phyloP scores from a whole-genome alignment of 2,888 invertebrate species.

The Oxycera nigricornis region DNA sequence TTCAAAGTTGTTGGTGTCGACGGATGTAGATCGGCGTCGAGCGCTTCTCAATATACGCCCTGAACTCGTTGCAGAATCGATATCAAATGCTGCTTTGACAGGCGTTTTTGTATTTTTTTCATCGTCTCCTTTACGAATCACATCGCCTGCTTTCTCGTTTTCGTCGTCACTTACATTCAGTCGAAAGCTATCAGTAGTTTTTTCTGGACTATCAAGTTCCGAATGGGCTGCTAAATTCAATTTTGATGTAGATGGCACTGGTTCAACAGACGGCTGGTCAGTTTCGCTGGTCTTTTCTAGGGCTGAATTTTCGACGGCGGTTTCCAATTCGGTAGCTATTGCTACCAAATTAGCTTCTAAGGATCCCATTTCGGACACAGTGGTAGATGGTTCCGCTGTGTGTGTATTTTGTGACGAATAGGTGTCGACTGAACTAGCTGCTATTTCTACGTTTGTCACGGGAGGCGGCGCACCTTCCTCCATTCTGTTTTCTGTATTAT shows the following conservation, averaged over 20 bases:
- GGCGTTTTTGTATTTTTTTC: slow-evolving; percentile 24
- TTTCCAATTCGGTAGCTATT: background rate
- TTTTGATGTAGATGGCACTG: background rate
- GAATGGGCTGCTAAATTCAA: no score
- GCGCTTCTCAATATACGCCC: slow-evolving; percentile 19
- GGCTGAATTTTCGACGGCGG: background rate
- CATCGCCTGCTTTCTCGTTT: slow-evolving; percentile 14
- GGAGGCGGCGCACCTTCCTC: background rate
- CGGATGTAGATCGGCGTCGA: slow-evolving; percentile 38
- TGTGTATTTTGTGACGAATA: background rate
- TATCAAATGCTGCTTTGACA: slow-evolving; percentile 26
- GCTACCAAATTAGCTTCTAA: no score
- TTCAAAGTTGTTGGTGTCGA: slow-evolving; percentile 24
- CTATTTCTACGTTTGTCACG: background rate
- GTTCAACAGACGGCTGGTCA: background rate
- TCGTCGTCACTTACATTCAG: slow-evolving; percentile 33
- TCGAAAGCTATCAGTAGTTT: background rate
- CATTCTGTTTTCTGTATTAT: background rate
- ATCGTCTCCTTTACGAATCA: background rate
- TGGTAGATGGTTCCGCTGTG: background rate
- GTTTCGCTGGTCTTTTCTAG: background rate
- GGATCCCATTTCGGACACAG: background rate
- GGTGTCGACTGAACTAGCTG: background rate
- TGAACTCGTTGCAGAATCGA: background rate
- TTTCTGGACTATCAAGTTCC: background rate